Evolutionary conservation across 2,797 vertebrate species (phyloP).

Genomic region (Alfaro cultratus): DNA sequence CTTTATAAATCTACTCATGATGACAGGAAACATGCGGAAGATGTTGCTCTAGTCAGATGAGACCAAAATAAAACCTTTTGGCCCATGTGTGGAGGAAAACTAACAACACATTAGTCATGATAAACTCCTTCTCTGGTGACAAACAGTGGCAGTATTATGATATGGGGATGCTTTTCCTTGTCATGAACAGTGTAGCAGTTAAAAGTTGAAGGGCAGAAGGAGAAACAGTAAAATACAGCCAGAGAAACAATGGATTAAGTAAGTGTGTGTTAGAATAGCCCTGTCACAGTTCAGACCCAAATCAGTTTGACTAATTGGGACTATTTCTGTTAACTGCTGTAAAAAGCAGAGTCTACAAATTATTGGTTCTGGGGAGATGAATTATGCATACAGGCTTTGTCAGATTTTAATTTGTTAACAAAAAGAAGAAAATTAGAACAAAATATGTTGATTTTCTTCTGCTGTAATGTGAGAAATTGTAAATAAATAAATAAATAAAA

Average conservation of each 20-base stretch:
- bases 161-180: background rate
- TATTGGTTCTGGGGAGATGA: background rate
- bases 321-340: background rate
- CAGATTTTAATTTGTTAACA: background rate
- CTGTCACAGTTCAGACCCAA: background rate
- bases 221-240: background rate
- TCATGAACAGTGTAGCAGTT: background rate
- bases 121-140: too few species aligned
- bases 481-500: background rate
- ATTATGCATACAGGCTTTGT: background rate
- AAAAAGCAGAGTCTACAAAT: background rate
- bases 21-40: background rate
- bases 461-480: background rate
- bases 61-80: background rate
- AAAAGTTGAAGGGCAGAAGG: background rate
- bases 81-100: background rate
- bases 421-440: background rate
- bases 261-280: background rate
- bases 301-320: background rate
- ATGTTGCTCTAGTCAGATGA: background rate
- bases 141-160: background rate
- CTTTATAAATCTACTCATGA: too few species aligned
- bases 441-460: background rate
- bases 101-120: background rate
- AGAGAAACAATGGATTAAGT: background rate